Base-by-base conservation (phyloP, 2,113 vertebrate genomes). In the Morphnarchus princeps region DNA sequence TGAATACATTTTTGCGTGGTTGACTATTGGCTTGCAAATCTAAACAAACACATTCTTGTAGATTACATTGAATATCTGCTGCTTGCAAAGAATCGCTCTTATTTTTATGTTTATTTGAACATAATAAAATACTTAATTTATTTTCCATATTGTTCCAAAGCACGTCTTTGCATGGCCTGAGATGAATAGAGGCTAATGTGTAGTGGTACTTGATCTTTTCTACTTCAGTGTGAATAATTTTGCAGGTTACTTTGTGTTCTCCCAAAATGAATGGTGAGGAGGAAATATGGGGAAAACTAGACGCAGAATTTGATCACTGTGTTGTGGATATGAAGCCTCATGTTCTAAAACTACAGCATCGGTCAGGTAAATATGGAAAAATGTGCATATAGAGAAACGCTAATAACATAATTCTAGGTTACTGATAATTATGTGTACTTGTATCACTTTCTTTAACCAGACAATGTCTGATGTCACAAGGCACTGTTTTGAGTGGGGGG, bases 261-360 rank as follows among this genome's bases (percentile, higher is more conserved):
- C 93, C 73, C 88, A 82, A 63, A 77, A 99, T 99, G 98, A 98
- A 89, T 87, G 97, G 91, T 49, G 97, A 98, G 31, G 98, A 99
- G 38, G 98, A 99, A 78, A 94, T 97, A 3, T 98, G 98, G 98
- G 98, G 99, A 34, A 98, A 97, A 58, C 86, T 99, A 91, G 99
- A 99, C 83, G 97, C 98, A 0, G 99, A 99, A 73, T 99, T 99
- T 97, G 99, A 99, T 93, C 98, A 98, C 85, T 98, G 95, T 69
- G 95, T 99, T 28, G 98, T 99, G 76, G 99, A 99, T 90, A 99
- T 99, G 99, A 99, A 99, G 92, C 99, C 99, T 7, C 98, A 98
- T 70, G 98, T 99, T 43, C 98, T 99, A 24, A 99, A 98, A 87
- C 97, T 99, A 32, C 90, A 97, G 40, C 97, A 97, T 45, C 98